Base-by-base conservation (phyloP, 2,888 invertebrate species). In the Dascillus cervinus region DNA sequence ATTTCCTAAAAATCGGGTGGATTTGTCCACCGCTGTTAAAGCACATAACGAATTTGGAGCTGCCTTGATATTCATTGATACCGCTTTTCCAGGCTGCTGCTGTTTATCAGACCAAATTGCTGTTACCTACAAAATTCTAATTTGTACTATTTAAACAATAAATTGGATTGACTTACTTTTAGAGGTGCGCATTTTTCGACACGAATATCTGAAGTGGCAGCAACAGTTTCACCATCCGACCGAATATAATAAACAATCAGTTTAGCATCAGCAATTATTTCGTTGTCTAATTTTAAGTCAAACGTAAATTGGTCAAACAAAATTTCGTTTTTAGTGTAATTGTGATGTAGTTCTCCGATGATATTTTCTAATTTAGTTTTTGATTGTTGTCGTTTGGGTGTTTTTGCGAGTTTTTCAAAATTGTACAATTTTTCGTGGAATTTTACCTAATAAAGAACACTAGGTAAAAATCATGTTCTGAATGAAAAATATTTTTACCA, bases 1-100 rank as follows among this genome's bases (percentile, higher is more conserved):
- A 26, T 36, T 34, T 10, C 44, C 39, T 25, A 72, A 46, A 38
- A 73, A 69, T 21, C 61, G 63, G 0, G 70, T 67, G 32, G 75
- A 71, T 46, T 72, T 71, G 53, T 78, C 78, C 1, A 74, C 65
- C 1, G 71, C 69, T 1, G 73, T 69, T 11, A 76, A 49, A 5
- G 73, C 71, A 49, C 78, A 78, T 1, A 76, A 48, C 0, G 77
- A 77, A 34, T 65, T 62, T 0, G 72, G 65, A 1, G 66, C 62
- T 1, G 75, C 70, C 43, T 64, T 62, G 4, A 77, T 55, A 17
- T 63, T 62, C 15, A 75, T 55, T 4, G 61, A 62, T 2, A 71
- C 66, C 11, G 56, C 48, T 6, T 64, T 61, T 5, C 75, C 75
- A 0, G 77, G 76, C 29, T 58, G 58, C 11, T 67, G 61, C 2